Evolutionary conservation across 1,140 invertebrate species (phyloP).

Genomic region (Micrasema minimum): DNA sequence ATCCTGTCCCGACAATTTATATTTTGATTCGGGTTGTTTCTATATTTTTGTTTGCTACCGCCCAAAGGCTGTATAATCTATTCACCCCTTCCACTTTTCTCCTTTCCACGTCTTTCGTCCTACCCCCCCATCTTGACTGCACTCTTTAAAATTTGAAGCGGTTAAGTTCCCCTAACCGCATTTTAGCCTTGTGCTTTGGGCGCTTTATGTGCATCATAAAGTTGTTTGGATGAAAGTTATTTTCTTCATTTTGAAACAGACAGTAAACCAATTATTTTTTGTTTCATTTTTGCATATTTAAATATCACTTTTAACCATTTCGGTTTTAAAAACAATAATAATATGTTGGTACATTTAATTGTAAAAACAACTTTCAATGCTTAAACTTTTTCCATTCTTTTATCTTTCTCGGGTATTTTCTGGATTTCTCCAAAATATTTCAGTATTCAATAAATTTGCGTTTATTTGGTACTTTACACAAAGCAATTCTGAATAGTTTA

Average conservation of each 20-base stretch:
- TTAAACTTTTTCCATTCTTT: too few relatives aligned
- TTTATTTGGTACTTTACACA: too few relatives aligned
- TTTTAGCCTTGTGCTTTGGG: constrained; percentile 15
- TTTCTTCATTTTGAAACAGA: too few relatives aligned
- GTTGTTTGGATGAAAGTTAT: constrained; percentile 27
- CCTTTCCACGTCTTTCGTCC: not conserved
- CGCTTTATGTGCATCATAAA: constrained; percentile 46
- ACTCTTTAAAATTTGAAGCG: constrained; percentile 39
- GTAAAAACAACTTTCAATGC: too few relatives aligned
- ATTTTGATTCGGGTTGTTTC: constrained; percentile 8
- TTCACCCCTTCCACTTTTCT: not conserved
- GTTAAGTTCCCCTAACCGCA: constrained; percentile 31
- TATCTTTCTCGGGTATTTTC: too few relatives aligned
- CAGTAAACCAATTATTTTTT: not conserved
- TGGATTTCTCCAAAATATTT: too few relatives aligned
- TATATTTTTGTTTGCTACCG: constrained; percentile 6
- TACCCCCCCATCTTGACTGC: constrained; percentile 22
- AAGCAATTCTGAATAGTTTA: too few relatives aligned
- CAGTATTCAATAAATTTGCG: too few relatives aligned
- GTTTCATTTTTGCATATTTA: too few relatives aligned
- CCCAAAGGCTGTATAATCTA: not conserved
- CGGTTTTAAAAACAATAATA: too few relatives aligned
- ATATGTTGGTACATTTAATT: too few relatives aligned
- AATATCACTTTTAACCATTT: too few relatives aligned
- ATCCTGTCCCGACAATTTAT: not conserved